Percentiles rank a stretch among this genome's conserved stretches.
phyloP scores from a whole-genome alignment of 2,797 vertebrate species.

The Euthynnus affinis region DNA sequence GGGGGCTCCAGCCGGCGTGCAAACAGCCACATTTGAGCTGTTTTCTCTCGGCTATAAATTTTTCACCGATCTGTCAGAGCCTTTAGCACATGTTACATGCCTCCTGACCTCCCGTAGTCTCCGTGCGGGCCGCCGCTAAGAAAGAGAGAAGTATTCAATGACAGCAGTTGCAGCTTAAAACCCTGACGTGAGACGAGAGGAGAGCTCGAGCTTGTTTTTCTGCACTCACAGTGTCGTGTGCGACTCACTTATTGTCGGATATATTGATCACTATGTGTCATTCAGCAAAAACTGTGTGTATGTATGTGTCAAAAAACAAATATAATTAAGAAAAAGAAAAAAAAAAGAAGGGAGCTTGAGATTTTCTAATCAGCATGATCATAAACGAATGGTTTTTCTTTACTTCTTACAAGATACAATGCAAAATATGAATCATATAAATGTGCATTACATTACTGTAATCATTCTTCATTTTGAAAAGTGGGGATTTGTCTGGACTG shows the following conservation, averaged over 20 bases:
- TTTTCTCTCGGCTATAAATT: slow-evolving; percentile 55
- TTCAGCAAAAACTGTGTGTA: not conserved
- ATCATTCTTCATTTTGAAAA: not conserved
- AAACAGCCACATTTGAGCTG: slow-evolving; percentile 53
- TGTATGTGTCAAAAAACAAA: not conserved
- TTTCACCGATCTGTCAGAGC: slow-evolving; percentile 73
- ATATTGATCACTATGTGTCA: not conserved
- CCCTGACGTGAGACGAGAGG: slow-evolving; percentile 7
- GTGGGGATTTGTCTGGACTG: not conserved
- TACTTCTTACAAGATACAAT: slow-evolving; percentile 5
- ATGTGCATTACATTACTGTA: not conserved
- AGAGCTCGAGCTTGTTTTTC: not conserved
- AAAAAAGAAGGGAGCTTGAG: too few relatives aligned
- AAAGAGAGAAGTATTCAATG: slow-evolving; percentile 32
- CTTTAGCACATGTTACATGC: slow-evolving; percentile 42
- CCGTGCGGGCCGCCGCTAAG: not conserved
- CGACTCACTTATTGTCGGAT: not conserved
- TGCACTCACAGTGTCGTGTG: too few relatives aligned
- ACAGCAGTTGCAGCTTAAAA: slow-evolving; percentile 12
- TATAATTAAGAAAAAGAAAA: not conserved
- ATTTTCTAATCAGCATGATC: not conserved
- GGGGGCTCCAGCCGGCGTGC: slow-evolving; percentile 1
- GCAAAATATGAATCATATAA: not conserved
- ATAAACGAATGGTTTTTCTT: not conserved
- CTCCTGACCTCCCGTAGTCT: slow-evolving; percentile 41